A percentile compares a stretch with the other conserved stretches of the same genome.
Evolutionary conservation across 2,888 invertebrate species (phyloP).

Genomic region (Allolobophora icterica): DNA sequence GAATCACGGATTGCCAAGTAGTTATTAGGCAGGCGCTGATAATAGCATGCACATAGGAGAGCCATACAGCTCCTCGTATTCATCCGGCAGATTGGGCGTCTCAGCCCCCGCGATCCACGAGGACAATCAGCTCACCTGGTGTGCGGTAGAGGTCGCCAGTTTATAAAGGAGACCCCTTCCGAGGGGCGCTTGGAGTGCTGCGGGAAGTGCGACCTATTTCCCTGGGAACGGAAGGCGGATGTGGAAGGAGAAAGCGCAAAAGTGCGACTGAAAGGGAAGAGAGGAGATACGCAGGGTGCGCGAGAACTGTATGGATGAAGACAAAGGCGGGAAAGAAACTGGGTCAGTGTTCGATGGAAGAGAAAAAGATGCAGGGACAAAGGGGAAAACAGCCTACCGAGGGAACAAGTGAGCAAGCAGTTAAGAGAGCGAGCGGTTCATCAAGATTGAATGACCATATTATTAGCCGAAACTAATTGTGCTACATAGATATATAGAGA

Average conservation of each 20-base stretch:
- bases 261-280: not conserved
- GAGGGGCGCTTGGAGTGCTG: no score
- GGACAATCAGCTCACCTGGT: slow-evolving; percentile 7
- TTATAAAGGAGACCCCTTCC: no score
- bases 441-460: not conserved
- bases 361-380: not conserved
- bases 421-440: not conserved
- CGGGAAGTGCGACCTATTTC: not conserved
- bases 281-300: not conserved
- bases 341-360: not conserved
- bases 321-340: not conserved
- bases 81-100: not conserved
- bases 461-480: not conserved
- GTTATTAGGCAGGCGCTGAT: not conserved
- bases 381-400: not conserved
- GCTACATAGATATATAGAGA: not conserved
- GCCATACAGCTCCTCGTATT: not conserved
- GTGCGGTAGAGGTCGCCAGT: not conserved
- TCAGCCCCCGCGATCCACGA: not conserved
- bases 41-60: not conserved
- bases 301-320: not conserved
- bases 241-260: not conserved
- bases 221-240: not conserved
- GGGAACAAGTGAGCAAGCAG: not conserved
- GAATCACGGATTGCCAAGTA: slow-evolving; percentile 9